Base-by-base conservation (phyloP, 2,797 vertebrate species). In the Zenarchopterus dispar region DNA sequence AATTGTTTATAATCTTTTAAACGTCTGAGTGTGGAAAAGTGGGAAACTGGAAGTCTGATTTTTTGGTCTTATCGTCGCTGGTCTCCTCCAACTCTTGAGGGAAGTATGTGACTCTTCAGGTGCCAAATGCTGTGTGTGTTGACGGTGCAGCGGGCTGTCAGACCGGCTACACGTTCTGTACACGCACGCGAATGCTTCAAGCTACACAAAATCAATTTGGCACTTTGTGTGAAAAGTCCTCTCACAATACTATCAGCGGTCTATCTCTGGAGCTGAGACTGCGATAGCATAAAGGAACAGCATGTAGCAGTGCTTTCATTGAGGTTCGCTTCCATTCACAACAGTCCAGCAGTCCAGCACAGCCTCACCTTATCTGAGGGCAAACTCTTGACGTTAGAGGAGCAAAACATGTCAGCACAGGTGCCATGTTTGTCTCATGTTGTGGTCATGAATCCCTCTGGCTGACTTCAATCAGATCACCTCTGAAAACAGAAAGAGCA, bases 191-290 rank as follows among this genome's bases (percentile, higher is more conserved):
- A 36, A 31, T 21, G 51, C 51, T 36, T 36, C 18, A 21, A 53
- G 51, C 51, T 53, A 33, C 51, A 53, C 51, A 36, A 21, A 53
- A 53, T 53, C 51, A 53, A 53, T 53, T 53, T 31, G 18, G 2
- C 50, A 52, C 50, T 52, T 33, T 52, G 50, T 52, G 50, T 52
- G 50, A 52, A 52, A 52, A 19, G 33, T 33, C 50, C 21, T 53
- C 51, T 13, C 51, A 53, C 51, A 7, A 36, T 6, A 13, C 15
- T 31, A 36, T 11, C 6, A 2, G 51, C 51, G 22, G 51, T 22
- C 2, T 22, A 31, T 39, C 31, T 5, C 2, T 13, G 19, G 8
- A 52, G 28, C 50, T 2, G 6, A 15, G 28, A 36, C 36, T 21
- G 11, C 18, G 5, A 11, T n/a, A 28, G 49, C 26, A 39, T 28